Evolutionary conservation across 2,797 vertebrate genomes (phyloP).

Genomic region (Erethizon dorsatum): DNA sequence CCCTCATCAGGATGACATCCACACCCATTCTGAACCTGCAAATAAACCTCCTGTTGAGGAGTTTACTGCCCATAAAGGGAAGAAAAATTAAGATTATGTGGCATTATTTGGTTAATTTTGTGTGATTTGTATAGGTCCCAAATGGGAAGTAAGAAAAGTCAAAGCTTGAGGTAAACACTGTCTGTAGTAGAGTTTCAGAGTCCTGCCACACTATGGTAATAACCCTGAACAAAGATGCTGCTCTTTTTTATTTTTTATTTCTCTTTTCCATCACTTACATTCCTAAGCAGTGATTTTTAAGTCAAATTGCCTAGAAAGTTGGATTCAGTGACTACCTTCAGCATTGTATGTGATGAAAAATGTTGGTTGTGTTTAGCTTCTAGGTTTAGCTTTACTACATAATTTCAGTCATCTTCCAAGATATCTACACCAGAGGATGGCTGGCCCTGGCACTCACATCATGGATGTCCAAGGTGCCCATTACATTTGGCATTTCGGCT

Average conservation of each 20-base stretch:
- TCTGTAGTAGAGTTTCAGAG: conserved; percentile 49
- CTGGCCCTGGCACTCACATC: conserved; percentile 14
- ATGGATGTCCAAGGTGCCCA: conserved; percentile 2
- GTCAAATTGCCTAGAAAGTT: not conserved
- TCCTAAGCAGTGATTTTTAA: conserved; percentile 56
- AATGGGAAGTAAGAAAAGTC: conserved; percentile 10
- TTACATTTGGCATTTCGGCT: conserved; percentile 49
- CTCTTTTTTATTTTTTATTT: conserved; percentile 45
- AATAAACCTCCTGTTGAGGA: conserved; percentile 48
- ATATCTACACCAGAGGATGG: not conserved
- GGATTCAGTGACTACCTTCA: conserved; percentile 56
- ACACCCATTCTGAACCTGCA: conserved; percentile 38
- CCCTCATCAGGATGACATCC: not conserved
- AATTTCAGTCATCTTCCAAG: conserved; percentile 60
- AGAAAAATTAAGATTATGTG: conserved; percentile 61
- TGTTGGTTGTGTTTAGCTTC: conserved; percentile 51
- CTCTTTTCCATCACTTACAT: conserved; percentile 57
- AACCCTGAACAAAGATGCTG: not conserved
- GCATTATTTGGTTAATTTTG: conserved; percentile 58
- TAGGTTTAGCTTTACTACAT: conserved; percentile 42
- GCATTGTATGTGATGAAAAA: conserved; percentile 61
- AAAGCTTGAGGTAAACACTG: not conserved
- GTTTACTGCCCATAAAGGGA: not conserved
- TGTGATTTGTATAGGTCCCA: conserved; percentile 5
- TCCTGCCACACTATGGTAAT: conserved; percentile 20